Conservation (phyloP, 2,797 vertebrate species). For the Onychomys arenicola region DNA sequence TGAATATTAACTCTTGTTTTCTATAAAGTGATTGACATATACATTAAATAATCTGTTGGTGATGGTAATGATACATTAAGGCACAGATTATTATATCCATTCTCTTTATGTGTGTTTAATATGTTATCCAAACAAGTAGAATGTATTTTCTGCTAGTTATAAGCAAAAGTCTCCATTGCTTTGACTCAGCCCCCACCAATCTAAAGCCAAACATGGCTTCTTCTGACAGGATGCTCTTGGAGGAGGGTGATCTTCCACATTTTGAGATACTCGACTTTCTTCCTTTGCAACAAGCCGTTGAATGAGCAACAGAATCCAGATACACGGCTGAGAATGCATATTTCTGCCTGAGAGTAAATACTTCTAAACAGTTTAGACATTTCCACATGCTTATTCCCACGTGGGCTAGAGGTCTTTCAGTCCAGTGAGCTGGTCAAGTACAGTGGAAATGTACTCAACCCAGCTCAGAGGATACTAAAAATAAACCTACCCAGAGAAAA, state of each 20-base stretch:
- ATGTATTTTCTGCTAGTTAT: background rate
- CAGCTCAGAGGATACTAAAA: constrained; percentile 29
- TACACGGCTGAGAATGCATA: background rate
- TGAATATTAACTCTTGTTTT: background rate
- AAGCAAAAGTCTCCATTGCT: background rate
- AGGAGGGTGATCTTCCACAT: background rate
- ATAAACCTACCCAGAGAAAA: constrained; percentile 56
- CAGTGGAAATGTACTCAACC: constrained; percentile 21
- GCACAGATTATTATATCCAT: background rate
- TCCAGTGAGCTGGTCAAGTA: constrained; percentile 40
- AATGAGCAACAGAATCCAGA: constrained; percentile 15
- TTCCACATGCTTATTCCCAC: background rate
- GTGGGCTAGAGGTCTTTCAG: background rate
- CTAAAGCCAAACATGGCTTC: background rate
- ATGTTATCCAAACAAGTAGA: background rate
- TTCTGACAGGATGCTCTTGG: background rate
- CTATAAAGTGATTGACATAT: background rate
- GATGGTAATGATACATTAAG: background rate
- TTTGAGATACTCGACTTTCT: constrained; percentile 33
- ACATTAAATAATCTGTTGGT: background rate
- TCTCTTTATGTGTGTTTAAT: background rate
- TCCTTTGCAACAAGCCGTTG: background rate
- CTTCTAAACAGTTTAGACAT: constrained; percentile 57
- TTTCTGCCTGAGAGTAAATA: constrained; percentile 43
- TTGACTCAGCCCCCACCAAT: background rate